Evolutionary conservation across 2,797 vertebrate genomes (phyloP).

Genomic region (Sebastes minor): DNA sequence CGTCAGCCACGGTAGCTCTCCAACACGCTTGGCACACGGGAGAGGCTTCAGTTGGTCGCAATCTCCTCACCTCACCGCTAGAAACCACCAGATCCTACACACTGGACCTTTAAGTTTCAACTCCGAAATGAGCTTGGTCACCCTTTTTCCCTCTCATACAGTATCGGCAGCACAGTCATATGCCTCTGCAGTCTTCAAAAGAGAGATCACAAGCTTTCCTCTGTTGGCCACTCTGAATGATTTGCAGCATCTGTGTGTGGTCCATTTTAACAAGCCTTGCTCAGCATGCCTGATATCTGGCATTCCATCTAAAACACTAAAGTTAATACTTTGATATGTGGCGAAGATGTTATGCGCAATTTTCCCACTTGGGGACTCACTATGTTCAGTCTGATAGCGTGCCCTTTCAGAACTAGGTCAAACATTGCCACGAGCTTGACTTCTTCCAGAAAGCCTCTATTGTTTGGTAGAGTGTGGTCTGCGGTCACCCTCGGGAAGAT

Average conservation of each 20-base stretch:
- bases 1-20: too few relatives aligned
- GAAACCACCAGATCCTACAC: too few relatives aligned
- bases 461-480: constrained; percentile 32
- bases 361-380: neutral
- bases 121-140: neutral
- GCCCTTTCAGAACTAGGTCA: constrained; percentile 55
- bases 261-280: neutral
- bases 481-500: constrained; percentile 17
- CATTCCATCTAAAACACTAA: neutral
- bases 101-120: neutral
- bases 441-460: constrained; percentile 30
- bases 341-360: neutral
- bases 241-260: neutral
- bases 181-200: neutral
- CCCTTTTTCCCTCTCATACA: neutral
- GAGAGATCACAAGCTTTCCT: neutral
- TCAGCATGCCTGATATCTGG: neutral
- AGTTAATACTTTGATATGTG: neutral
- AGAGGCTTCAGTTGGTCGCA: too few relatives aligned
- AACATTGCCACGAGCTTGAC: constrained; percentile 30
- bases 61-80: too few relatives aligned
- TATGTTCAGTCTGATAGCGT: constrained; percentile 20
- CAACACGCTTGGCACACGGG: too few relatives aligned
- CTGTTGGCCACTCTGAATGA: neutral
- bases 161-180: neutral